Base-by-base conservation (phyloP, 2,888 invertebrate species). In the Chrysolina oricalcia region DNA sequence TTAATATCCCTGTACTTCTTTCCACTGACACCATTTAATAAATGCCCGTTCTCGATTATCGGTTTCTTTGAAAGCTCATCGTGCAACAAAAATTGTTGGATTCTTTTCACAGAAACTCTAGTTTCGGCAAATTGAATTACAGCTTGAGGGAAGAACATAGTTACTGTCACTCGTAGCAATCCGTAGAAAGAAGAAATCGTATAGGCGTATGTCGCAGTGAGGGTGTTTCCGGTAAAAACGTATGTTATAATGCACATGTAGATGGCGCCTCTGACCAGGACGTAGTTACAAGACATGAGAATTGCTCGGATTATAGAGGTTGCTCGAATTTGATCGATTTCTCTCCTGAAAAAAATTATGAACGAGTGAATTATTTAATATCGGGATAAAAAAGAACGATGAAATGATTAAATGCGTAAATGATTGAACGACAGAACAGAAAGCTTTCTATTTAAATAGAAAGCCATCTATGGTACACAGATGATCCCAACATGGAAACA, bases 211-310 rank as follows among this genome's bases (percentile, higher is more conserved):
- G 93, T 92, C 0, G 93, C 91, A 17, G 89, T 89, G 77, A 90
- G 82, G 15, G 80, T 80, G 71, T 90, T 85, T 27, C 94, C 94
- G 77, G 93, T 89, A 1, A 96, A 89, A 9, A 94, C 93, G 84
- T 94, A 96, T 0, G 94, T 91, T 41, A 96, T 89, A 67, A 97
- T 91, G 2, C 96, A 96, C 69, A 95, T 91, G 85, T 94, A 96
- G n/a, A 97, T 90, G 0, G 97, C 94, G 48, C 95, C 91, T 80
- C 97, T 93, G 83, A 96, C 94, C 0, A 96, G 94, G 85, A 96
- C 96, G 66, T 97, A 93, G 84, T 91, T 87, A 76, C 91, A 87
- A 0, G 93, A 92, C 41, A 92, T 89, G n/a, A 92, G 92, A 81
- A 93, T 91, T 0, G 92, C 93, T 84, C 92, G 90, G 72, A 93